These are phyloP conservation scores for Leuctra nigra DNA, from an alignment of 2,888 invertebrate genomes.

Conservation along the genomic window DNA sequence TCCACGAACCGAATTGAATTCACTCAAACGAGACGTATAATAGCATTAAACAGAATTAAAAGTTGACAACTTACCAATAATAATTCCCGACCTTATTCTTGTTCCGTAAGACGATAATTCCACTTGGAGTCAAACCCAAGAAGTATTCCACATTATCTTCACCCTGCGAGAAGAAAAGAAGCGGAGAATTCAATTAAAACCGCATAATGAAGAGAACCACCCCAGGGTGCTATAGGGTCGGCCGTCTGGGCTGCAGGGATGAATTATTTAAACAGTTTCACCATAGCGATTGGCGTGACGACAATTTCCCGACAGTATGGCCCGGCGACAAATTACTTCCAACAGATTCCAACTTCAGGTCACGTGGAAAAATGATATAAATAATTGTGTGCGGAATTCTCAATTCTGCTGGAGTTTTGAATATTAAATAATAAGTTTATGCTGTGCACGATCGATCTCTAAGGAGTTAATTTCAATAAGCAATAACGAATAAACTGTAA, in stretches of 20 bases:
- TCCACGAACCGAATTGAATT: background rate
- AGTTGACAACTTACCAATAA: constrained; percentile 65
- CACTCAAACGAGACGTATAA: background rate
- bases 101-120: constrained; percentile 88
- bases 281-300: too few relatives aligned
- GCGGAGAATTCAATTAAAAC: constrained; percentile 16
- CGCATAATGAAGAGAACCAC: constrained; percentile 12
- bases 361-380: too few relatives aligned
- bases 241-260: background rate
- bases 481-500: too few relatives aligned
- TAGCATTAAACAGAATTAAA: constrained; percentile 1
- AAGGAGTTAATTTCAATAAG: too few relatives aligned
- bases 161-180: constrained; percentile 53
- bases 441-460: too few relatives aligned
- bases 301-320: too few relatives aligned
- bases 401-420: too few relatives aligned
- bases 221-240: background rate
- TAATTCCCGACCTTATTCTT: constrained; percentile 96
- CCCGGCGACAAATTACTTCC: too few relatives aligned
- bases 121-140: constrained; percentile 91
- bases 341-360: too few relatives aligned
- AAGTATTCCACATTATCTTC: constrained; percentile 96
- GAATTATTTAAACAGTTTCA: constrained; percentile 1
- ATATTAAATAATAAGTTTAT: too few relatives aligned
- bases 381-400: too few relatives aligned